phyloP scores from a whole-genome alignment of 2,797 vertebrate genomes.

The Pagetopsis macropterus region DNA sequence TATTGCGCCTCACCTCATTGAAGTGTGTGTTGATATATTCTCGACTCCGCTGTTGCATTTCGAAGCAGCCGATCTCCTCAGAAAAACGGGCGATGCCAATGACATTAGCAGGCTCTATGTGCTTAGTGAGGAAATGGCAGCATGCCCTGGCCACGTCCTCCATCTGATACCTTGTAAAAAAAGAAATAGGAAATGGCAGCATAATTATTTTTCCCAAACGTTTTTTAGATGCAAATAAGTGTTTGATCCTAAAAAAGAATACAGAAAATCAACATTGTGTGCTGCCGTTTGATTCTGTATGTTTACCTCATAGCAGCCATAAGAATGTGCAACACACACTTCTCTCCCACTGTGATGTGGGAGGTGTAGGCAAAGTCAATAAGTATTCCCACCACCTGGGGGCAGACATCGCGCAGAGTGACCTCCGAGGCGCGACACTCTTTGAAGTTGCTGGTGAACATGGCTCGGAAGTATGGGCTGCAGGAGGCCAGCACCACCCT shows the following conservation, averaged over 20 bases:
- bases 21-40: constrained; percentile 89
- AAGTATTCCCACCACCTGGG: constrained; percentile 83
- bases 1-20: constrained; percentile 78
- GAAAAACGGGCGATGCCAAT: constrained; percentile 88
- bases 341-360: constrained; percentile 86
- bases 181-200: background rate
- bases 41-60: constrained; percentile 79
- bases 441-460: constrained; percentile 88
- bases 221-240: background rate
- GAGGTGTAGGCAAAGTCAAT: constrained; percentile 89
- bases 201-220: background rate
- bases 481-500: constrained; percentile 87
- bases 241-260: background rate
- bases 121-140: constrained; percentile 86
- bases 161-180: constrained; percentile 80
- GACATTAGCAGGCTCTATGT: constrained; percentile 85
- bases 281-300: background rate
- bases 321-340: constrained; percentile 85
- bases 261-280: no score
- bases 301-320: constrained; percentile 85
- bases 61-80: constrained; percentile 84
- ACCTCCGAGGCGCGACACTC: constrained; percentile 84
- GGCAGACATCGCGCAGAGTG: constrained; percentile 84
- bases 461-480: constrained; percentile 88
- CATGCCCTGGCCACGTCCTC: constrained; percentile 87